Evolutionary conservation across 2,797 vertebrate species (phyloP).

Genomic region (Lacerta viridis): DNA sequence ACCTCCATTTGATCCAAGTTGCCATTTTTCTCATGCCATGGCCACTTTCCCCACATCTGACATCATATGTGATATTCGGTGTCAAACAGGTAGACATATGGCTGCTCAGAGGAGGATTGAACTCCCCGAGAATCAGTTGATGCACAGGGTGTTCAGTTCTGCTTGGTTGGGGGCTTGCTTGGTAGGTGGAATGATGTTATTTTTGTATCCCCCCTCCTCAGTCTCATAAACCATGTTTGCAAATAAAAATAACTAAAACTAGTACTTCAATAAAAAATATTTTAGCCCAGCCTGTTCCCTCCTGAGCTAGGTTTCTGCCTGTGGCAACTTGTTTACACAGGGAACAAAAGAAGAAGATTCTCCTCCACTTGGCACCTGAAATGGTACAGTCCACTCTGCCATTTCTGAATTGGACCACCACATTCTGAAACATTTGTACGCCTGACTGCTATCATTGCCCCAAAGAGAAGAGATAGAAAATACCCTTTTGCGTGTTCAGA

Average conservation of each 20-base stretch:
- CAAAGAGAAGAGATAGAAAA: not conserved
- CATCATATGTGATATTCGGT: too few relatives aligned
- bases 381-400: not conserved
- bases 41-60: too few relatives aligned
- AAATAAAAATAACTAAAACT: not conserved
- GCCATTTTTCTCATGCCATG: too few relatives aligned
- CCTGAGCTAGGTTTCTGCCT: not conserved
- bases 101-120: too few relatives aligned
- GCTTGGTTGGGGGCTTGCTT: too few relatives aligned
- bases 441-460: not conserved
- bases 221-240: not conserved
- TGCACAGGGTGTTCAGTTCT: too few relatives aligned
- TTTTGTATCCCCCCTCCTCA: not conserved
- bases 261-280: not conserved
- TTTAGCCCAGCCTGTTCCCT: not conserved
- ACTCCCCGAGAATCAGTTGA: too few relatives aligned
- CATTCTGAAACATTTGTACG: not conserved
- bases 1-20: too few relatives aligned
- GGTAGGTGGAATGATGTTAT: not conserved
- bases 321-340: not conserved
- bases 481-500: not conserved
- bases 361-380: not conserved
- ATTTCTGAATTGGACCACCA: not conserved
- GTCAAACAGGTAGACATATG: too few relatives aligned
- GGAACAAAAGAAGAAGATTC: not conserved